Base-by-base conservation (phyloP, 2,888 invertebrate genomes). In the Panorpa germanica region DNA sequence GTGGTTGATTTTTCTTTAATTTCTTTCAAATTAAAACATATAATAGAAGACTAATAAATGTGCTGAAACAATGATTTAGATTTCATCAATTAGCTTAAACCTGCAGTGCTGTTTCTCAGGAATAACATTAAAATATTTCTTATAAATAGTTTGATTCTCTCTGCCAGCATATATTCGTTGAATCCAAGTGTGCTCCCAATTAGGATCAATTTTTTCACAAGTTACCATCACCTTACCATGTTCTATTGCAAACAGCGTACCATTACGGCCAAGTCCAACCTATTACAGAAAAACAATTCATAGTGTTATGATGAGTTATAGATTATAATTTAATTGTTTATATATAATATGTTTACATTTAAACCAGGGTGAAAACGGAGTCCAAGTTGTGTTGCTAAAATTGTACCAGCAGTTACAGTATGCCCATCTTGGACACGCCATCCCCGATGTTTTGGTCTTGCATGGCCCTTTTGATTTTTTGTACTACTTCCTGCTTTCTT, bases 41-140 rank as follows among this genome's bases (percentile, higher is more conserved):
- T n/a, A n/a, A n/a, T n/a, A n/a, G n/a, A n/a, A n/a, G n/a, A n/a
- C n/a, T n/a, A n/a, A n/a, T n/a, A n/a, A n/a, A n/a, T n/a, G n/a
- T n/a, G n/a, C n/a, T n/a, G n/a, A n/a, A n/a, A n/a, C n/a, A n/a
- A n/a, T n/a, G n/a, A 37, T 44, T 52, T 62, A 82, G 34, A 80
- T 51, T 52, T 70, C 65, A 48, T 81, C 71, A 22, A 83, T 55
- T 28, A 85, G 57, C 45, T 70, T 76, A 48, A 90, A 90, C 40
- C 70, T 64, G 32, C 70, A 66, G 47, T 82, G 81, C 39, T 85
- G 74, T 15, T 71, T 67, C 35, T 72, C 59, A 1, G 86, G 75
- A 40, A 90, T 62, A 20, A 91, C 65, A 58, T 91, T 76, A 41
- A 70, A 81, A 48, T 85, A 82, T 45, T 85, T 85, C 49, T 88